Evolutionary conservation across 1,140 invertebrate species (phyloP).

Genomic region (Calosoma granatense): DNA sequence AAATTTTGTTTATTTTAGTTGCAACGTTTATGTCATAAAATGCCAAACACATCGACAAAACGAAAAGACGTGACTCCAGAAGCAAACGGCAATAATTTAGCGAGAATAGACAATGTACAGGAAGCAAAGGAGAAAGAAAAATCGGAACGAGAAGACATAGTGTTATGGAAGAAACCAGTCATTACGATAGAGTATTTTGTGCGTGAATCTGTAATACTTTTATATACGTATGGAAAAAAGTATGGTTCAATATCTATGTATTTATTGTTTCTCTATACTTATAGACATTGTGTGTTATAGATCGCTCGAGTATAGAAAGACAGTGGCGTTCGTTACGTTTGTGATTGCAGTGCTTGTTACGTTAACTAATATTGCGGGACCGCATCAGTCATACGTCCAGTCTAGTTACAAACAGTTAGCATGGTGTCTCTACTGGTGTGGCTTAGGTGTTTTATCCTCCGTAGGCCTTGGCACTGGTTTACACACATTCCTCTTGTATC

Average conservation of each 20-base stretch:
- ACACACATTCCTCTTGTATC: constrained; percentile 95
- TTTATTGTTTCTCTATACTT: constrained; percentile 15
- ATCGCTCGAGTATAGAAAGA: constrained; percentile 41
- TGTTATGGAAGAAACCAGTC: constrained; percentile 79
- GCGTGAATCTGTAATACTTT: constrained; percentile 57
- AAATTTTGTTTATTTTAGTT: constrained; percentile 25
- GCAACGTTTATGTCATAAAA: constrained; percentile 34
- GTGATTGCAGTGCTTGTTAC: constrained; percentile 34
- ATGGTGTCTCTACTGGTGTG: constrained; percentile 91
- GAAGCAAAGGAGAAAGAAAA: constrained; percentile 34
- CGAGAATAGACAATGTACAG: background rate
- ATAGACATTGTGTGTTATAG: constrained; percentile 33
- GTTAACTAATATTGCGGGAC: constrained; percentile 36
- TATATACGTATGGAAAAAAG: constrained; percentile 45
- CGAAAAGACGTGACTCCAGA: constrained; percentile 2
- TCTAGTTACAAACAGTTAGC: constrained; percentile 39
- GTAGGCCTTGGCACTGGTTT: constrained; percentile 96
- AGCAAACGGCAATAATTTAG: constrained; percentile 10
- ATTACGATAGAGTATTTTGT: constrained; percentile 75
- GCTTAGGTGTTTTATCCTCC: constrained; percentile 90
- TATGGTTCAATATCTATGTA: constrained; percentile 22
- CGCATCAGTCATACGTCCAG: constrained; percentile 36
- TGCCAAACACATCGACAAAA: constrained; percentile 20
- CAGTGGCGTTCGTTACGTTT: constrained; percentile 30
- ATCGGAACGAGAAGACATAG: constrained; percentile 52